phyloP scores from a whole-genome alignment of 1,140 invertebrate genomes.

The Portunus trituberculatus region DNA sequence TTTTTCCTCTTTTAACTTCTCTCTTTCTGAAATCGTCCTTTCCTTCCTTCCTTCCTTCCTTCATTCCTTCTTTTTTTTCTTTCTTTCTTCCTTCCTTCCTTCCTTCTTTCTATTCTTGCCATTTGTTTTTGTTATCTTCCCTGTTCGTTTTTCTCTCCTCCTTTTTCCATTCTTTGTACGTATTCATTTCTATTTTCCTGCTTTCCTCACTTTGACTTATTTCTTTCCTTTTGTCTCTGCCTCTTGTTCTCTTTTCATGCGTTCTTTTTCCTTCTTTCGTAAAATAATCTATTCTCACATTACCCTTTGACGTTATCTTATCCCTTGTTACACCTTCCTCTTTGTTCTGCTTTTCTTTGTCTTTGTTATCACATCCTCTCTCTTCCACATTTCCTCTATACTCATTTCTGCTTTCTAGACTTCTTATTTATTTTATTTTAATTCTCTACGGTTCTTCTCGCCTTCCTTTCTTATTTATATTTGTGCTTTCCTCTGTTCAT shows the following conservation, averaged over 20 bases:
- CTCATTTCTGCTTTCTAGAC: neutral
- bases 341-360: neutral
- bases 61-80: neutral
- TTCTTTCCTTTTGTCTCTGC: too few relatives aligned
- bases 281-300: neutral
- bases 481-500: neutral
- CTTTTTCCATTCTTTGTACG: too few relatives aligned
- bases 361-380: neutral
- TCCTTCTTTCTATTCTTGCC: too few relatives aligned
- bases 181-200: too few relatives aligned
- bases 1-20: too few relatives aligned
- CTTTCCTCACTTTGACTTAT: too few relatives aligned
- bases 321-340: neutral
- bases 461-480: neutral
- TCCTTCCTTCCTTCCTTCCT: neutral
- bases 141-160: too few relatives aligned
- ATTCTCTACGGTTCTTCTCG: neutral
- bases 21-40: neutral
- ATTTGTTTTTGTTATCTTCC: too few relatives aligned
- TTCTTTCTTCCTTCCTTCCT: too few relatives aligned
- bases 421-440: neutral
- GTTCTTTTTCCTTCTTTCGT: neutral
- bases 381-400: neutral
- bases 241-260: neutral
- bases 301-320: neutral